Conservation (phyloP, 1,140 invertebrate species). For the Hyposmocoma kahamanoa region DNA sequence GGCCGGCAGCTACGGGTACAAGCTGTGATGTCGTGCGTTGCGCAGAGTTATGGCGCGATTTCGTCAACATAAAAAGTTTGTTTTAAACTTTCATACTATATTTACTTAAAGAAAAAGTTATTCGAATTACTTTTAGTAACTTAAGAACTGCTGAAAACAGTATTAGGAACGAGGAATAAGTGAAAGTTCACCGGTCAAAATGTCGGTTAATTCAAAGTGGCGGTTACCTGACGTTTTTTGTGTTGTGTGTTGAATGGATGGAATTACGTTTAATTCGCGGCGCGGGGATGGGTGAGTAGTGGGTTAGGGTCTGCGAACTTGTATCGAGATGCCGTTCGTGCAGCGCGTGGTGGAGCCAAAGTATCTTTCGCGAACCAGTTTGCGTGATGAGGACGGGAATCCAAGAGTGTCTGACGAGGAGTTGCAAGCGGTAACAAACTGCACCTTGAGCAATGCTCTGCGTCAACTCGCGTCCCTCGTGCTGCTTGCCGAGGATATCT, state of each 20-base stretch:
- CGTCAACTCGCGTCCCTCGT: constrained; percentile 86
- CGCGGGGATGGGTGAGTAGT: constrained; percentile 60
- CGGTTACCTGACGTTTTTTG: constrained; percentile 73
- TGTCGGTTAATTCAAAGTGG: constrained; percentile 73
- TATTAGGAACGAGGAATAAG: constrained; percentile 28
- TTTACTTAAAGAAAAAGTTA: constrained; percentile 31
- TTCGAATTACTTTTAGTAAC: constrained; percentile 18
- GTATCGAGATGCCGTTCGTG: constrained; percentile 81
- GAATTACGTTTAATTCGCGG: constrained; percentile 65
- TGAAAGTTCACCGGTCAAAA: constrained; percentile 59
- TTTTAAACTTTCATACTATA: constrained; percentile 48
- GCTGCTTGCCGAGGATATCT: constrained; percentile 84
- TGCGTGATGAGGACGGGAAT: constrained; percentile 75
- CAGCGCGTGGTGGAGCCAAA: constrained; percentile 81
- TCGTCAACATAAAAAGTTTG: constrained; percentile 59
- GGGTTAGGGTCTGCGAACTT: constrained; percentile 36
- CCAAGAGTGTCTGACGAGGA: constrained; percentile 78
- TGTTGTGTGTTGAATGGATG: constrained; percentile 67
- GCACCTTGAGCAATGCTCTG: constrained; percentile 83
- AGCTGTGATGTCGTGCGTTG: constrained; percentile 16
- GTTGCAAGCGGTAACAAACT: constrained; percentile 84
- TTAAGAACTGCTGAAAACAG: constrained; percentile 19
- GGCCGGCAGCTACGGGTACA: constrained; percentile 27
- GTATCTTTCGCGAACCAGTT: constrained; percentile 77
- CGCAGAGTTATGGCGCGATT: constrained; percentile 52